Evolutionary conservation across 2,888 invertebrate genomes (phyloP), one percentile per base, ranked within the genome.

Genomic region (Perdita meconis): DNA sequence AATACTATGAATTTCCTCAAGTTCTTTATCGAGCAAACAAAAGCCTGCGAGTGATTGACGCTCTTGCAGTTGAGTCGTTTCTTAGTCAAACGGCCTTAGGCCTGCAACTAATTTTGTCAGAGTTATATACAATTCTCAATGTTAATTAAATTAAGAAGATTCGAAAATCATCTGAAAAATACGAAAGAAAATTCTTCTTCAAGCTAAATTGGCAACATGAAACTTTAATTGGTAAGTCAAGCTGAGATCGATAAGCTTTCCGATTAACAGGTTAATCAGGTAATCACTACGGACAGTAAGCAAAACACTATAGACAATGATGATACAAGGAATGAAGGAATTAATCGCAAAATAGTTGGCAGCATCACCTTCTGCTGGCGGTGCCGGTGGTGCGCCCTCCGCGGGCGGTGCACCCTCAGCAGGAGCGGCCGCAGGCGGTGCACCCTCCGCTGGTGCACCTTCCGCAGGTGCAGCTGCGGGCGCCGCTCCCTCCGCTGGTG

Each of bases 351-450:
- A 38, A 12, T 34, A 0, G 5, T 0, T 26, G 56, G 0, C 22
- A 24, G 68, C 77, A 38, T 73, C 83, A 67, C 88, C 91, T 85
- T 89, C 91, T 16, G 89, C 86, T 3, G 89, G 86, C 57, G 83
- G 83, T 38, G 82, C 81, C 26, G 87, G 84, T 57, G 83, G 83
- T 22, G 92, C 92, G 55, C 91, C 91, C 60, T 91, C 93, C 0
- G 80, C 81, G 34, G 86, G 85, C 57, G 82, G 82, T 22, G 92
- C 92, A 51, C 91, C 92, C 57, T 92, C 93, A 0, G 91, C 88
- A 6, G 92, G 90, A 57, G 92, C 89, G n/a, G 89, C 93, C 0
- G 91, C 88, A 6, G 92, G 90, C 59, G 92, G 89, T 16, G 89
- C 90, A 10, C 82, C 85, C 47, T 83, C 88, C 6, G 82, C 86